Percentiles rank a stretch among this genome's conserved stretches.
Evolutionary conservation across 2,888 invertebrate species (phyloP).

Genomic region (Gryllus longicercus): DNA sequence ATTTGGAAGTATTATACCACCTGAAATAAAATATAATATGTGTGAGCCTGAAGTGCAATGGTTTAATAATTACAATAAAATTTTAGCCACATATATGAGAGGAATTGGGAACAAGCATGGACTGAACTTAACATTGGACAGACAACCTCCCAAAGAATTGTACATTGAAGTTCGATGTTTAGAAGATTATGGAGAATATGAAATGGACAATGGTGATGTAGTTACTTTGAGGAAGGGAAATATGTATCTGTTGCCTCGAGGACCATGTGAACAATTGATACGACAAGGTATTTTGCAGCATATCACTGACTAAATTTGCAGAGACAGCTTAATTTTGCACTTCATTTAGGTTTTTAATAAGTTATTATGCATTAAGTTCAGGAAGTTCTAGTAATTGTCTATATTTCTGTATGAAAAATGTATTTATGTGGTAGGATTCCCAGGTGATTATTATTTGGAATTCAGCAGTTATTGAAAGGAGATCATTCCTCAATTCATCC

Average conservation of each 20-base stretch:
- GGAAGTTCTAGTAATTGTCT: no score
- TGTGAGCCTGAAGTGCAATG: conserved; percentile 78
- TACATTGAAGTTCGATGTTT: conserved; percentile 90
- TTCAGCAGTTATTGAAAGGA: no score
- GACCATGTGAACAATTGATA: conserved; percentile 85
- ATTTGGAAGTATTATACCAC: conserved; percentile 86
- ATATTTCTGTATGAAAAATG: no score
- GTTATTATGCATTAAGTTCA: no score
- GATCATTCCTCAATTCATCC: no score
- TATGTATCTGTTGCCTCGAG: conserved; percentile 82
- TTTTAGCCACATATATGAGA: conserved; percentile 84
- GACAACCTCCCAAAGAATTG: conserved; percentile 87
- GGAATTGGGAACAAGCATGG: conserved; percentile 78
- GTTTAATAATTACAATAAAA: conserved; percentile 84
- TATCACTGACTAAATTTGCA: conserved; percentile 10
- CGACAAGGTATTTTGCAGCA: conserved; percentile 85
- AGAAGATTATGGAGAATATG: conserved; percentile 88
- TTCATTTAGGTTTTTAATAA: no score
- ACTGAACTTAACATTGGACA: conserved; percentile 80
- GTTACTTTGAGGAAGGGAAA: conserved; percentile 86
- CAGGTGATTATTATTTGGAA: no score
- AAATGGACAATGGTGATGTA: conserved; percentile 89
- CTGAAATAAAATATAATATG: conserved; percentile 74
- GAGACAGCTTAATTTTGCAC: no score
- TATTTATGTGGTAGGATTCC: no score